These are phyloP conservation scores for Eulemur macaco DNA, from an alignment of 2,113 vertebrate genomes.

Conservation along the genomic window DNA sequence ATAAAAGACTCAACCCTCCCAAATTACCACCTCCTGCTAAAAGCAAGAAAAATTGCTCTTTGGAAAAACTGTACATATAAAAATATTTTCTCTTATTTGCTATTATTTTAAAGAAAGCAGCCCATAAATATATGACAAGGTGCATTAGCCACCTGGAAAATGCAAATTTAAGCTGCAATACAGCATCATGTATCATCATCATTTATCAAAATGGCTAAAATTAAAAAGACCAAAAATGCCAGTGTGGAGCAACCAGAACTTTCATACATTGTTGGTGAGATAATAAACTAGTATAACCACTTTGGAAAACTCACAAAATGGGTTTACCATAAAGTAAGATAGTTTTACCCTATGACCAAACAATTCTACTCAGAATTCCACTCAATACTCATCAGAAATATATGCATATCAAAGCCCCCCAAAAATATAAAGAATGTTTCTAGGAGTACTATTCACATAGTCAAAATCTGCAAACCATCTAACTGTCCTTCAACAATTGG, in stretches of 20 bases:
- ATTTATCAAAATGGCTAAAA: slow-evolving; percentile 7
- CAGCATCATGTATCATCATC: not conserved
- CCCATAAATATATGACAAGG: not conserved
- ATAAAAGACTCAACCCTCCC: not conserved
- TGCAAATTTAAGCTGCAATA: not conserved
- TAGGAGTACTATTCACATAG: not conserved
- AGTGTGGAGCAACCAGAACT: not conserved
- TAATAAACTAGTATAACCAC: not conserved
- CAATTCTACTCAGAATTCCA: not conserved
- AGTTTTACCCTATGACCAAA: not conserved
- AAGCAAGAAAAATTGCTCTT: not conserved
- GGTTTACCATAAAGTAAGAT: not conserved
- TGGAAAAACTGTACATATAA: not conserved
- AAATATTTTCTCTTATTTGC: not conserved
- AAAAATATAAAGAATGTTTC: not conserved
- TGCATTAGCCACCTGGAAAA: not conserved
- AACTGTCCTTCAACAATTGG: not conserved
- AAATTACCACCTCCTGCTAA: not conserved
- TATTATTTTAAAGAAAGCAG: slow-evolving; percentile 5
- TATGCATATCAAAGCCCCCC: not conserved
- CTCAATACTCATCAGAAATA: not conserved
- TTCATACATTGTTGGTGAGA: not conserved
- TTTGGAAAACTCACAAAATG: not conserved
- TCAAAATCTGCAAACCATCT: not conserved
- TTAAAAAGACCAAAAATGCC: not conserved